Evolutionary conservation across 2,113 vertebrate species (phyloP).

Genomic region (Laterallus jamaicensis): DNA sequence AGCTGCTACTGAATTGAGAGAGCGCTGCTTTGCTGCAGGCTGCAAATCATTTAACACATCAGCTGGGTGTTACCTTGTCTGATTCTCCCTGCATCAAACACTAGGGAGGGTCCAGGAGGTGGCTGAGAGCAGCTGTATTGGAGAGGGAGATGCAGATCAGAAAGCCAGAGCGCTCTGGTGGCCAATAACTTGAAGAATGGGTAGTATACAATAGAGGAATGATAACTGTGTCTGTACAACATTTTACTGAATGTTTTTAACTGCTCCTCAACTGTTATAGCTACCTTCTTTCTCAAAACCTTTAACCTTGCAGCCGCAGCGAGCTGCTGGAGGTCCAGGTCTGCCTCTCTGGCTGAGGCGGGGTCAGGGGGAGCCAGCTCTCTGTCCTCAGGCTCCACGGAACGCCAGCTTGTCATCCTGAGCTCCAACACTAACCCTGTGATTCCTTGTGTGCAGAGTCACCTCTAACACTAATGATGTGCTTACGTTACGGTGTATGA

Average conservation of each 20-base stretch:
- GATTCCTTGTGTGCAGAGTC: fast-evolving
- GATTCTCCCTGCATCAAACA: neutral
- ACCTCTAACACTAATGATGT: fast-evolving
- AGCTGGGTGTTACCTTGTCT: neutral
- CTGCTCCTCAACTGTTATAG: neutral
- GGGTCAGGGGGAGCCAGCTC: neutral
- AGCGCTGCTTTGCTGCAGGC: neutral
- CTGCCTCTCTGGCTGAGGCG: neutral
- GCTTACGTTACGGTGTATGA: fast-evolving
- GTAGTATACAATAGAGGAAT: fast-evolving
- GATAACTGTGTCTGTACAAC: fast-evolving
- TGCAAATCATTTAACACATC: neutral
- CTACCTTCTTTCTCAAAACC: neutral
- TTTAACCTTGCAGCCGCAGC: fast-evolving
- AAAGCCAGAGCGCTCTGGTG: neutral
- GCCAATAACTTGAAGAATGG: neutral
- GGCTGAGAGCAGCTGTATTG: fast-evolving
- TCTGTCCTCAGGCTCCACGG: neutral
- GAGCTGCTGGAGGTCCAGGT: fast-evolving
- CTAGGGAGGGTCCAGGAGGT: neutral
- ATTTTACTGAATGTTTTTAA: fast-evolving
- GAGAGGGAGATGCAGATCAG: too few relatives aligned
- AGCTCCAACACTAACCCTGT: neutral
- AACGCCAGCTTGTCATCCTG: fast-evolving
- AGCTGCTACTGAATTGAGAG: neutral